Percentiles rank a stretch among this genome's conserved stretches.
These are phyloP conservation scores for Athene cunicularia DNA, from an alignment of 2,113 vertebrate species.

Conservation along the genomic window DNA sequence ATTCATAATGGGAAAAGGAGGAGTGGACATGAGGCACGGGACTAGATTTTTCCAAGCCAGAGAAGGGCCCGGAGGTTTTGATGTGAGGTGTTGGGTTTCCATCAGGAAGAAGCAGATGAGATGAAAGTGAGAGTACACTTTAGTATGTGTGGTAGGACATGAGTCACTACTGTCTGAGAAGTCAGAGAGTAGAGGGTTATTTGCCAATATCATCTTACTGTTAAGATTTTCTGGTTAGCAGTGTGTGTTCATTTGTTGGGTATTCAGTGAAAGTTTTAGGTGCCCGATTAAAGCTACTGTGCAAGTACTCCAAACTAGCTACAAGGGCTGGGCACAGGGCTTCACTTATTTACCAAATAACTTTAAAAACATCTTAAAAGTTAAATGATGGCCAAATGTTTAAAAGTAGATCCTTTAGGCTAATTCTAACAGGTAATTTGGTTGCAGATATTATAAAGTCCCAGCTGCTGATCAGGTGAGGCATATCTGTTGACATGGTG, in stretches of 20 bases:
- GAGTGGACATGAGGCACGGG: accelerated
- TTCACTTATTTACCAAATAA: background rate
- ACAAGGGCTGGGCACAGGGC: background rate
- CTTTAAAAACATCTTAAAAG: background rate
- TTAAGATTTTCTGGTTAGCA: background rate
- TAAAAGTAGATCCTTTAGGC: background rate
- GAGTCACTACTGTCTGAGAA: background rate
- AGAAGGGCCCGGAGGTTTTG: background rate
- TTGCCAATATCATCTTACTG: background rate
- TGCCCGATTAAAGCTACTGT: background rate
- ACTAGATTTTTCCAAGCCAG: background rate
- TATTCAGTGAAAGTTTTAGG: background rate
- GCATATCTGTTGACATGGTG: background rate
- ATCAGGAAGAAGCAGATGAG: background rate
- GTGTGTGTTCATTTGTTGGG: background rate
- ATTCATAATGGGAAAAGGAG: background rate
- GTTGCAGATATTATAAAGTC: background rate
- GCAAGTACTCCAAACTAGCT: background rate
- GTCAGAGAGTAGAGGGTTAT: background rate
- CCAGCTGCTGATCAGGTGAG: background rate
- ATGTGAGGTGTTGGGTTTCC: background rate
- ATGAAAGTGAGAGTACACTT: background rate
- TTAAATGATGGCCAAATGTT: background rate
- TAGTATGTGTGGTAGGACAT: background rate
- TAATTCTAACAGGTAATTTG: background rate